These are phyloP conservation scores for Meiosimyza platycephala DNA, from an alignment of 2,888 invertebrate species.

Conservation along the genomic window DNA sequence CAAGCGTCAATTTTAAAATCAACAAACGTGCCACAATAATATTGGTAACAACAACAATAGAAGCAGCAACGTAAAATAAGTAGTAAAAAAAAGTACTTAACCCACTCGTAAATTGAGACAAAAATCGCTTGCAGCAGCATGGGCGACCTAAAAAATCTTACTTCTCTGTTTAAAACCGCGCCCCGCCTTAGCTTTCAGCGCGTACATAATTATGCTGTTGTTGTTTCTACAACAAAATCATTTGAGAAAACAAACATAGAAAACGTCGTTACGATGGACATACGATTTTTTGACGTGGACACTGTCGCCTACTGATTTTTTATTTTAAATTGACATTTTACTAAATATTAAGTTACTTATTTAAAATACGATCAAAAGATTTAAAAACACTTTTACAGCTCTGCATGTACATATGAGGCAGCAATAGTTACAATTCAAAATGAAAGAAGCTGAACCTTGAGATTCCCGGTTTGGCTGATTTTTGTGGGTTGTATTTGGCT, in stretches of 20 bases:
- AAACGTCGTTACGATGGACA: background rate
- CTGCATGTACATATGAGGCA: no score
- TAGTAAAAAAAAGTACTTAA: constrained; percentile 8
- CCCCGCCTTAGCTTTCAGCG: background rate
- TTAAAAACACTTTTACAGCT: no score
- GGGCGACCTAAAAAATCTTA: background rate
- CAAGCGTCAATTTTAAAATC: constrained; percentile 5
- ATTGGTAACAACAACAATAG: background rate
- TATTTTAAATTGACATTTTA: constrained; percentile 1
- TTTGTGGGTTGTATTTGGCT: no score
- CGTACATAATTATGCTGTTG: constrained; percentile 11
- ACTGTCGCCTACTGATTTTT: background rate
- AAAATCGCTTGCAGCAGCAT: background rate
- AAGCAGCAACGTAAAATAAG: no score
- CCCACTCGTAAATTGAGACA: constrained; percentile 1
- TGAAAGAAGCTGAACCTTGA: no score
- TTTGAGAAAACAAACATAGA: background rate
- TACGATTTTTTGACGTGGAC: background rate
- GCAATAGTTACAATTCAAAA: no score
- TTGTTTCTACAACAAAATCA: background rate
- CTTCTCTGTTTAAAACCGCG: background rate
- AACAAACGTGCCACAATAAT: constrained; percentile 3
- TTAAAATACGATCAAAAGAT: no score
- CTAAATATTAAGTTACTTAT: background rate
- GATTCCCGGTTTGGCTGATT: no score